These are phyloP conservation scores for Tortrix viridana DNA, from an alignment of 2,888 invertebrate genomes.

Conservation along the genomic window DNA sequence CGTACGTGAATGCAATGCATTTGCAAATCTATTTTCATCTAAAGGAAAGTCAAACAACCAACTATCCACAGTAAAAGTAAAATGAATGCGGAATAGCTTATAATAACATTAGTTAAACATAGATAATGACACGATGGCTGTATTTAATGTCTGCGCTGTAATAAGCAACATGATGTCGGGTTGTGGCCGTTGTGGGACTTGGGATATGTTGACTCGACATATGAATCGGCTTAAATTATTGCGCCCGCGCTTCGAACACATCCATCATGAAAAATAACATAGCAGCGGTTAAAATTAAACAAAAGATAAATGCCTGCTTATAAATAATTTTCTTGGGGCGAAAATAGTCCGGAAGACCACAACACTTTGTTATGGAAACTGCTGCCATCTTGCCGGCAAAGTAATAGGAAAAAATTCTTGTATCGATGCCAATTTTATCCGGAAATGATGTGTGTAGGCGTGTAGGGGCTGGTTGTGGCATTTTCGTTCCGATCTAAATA, in stretches of 20 bases:
- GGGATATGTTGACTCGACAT: neutral
- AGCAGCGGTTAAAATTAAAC: slow-evolving; percentile 16
- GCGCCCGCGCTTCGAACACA: neutral
- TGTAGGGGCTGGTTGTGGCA: slow-evolving; percentile 45
- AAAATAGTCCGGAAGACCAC: slow-evolving; percentile 29
- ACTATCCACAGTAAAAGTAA: no score
- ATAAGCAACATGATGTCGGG: no score
- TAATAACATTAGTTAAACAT: no score
- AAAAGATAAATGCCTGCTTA: slow-evolving; percentile 2
- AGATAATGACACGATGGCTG: no score
- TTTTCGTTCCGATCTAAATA: slow-evolving; percentile 72
- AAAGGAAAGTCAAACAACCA: no score
- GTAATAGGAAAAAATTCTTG: slow-evolving; percentile 46
- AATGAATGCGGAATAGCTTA: no score
- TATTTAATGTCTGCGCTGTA: no score
- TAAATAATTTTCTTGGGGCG: slow-evolving; percentile 7
- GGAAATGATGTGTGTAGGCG: slow-evolving; percentile 67
- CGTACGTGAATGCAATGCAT: no score
- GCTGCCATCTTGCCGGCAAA: slow-evolving; percentile 17
- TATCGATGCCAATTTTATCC: slow-evolving; percentile 64
- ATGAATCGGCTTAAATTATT: slow-evolving; percentile 7
- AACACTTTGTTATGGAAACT: slow-evolving; percentile 20
- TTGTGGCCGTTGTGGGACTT: no score
- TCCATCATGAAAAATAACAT: neutral
- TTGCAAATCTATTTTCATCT: no score